Conservation (phyloP, 2,888 invertebrate species). For the Campaea margaritaria region DNA sequence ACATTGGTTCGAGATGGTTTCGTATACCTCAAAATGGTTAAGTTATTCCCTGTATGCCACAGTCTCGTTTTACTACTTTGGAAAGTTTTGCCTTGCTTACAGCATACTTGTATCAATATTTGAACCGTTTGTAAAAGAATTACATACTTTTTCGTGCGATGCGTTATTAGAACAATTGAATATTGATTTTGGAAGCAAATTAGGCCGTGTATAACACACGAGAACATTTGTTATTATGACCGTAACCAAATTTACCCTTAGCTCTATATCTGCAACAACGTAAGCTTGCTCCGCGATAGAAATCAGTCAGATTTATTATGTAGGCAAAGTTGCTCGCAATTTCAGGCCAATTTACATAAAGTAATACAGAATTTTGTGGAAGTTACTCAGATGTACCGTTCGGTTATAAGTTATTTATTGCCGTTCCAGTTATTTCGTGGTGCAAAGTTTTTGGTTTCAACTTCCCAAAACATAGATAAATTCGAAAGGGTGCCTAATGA, state of each 20-base stretch:
- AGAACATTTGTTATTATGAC: not conserved
- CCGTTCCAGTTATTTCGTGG: conserved; percentile 37
- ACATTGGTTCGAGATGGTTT: too few relatives aligned
- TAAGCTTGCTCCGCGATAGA: conserved; percentile 35
- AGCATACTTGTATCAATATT: too few relatives aligned
- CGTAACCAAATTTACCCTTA: not conserved
- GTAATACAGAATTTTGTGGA: conserved; percentile 48
- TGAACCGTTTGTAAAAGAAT: too few relatives aligned
- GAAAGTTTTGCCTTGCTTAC: too few relatives aligned
- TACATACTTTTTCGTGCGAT: too few relatives aligned
- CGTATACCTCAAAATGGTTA: too few relatives aligned
- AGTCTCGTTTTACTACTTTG: too few relatives aligned
- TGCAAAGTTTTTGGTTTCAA: conserved; percentile 37
- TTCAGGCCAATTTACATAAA: conserved; percentile 53
- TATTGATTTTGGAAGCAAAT: too few relatives aligned
- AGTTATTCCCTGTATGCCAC: too few relatives aligned
- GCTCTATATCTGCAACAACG: conserved; percentile 13
- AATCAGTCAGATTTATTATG: conserved; percentile 52
- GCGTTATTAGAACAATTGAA: too few relatives aligned
- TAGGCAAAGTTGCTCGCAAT: conserved; percentile 52
- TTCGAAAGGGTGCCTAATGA: conserved; percentile 29
- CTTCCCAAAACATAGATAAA: conserved; percentile 33
- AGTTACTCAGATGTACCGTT: conserved; percentile 41
- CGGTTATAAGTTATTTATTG: conserved; percentile 44
- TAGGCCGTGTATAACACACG: too few relatives aligned